phyloP scores from a whole-genome alignment of 1,140 invertebrate genomes.

The Pseudomyrmex sp. region DNA sequence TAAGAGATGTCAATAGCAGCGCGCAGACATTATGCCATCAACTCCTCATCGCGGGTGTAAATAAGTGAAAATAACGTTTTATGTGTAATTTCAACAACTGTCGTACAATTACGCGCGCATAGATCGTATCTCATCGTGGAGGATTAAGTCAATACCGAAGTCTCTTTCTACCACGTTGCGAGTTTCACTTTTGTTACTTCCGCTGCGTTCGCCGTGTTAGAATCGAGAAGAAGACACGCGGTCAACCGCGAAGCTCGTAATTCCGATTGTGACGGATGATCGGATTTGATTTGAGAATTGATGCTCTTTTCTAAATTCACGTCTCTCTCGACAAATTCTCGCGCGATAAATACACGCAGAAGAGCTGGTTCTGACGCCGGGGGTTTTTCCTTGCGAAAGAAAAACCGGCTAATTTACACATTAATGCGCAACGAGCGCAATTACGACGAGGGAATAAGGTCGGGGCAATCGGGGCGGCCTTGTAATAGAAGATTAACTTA shows the following conservation, averaged over 20 bases:
- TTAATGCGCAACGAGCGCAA: conserved; percentile 34
- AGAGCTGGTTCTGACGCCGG: neutral
- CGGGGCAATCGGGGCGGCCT: conserved; percentile 60
- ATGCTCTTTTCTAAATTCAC: neutral
- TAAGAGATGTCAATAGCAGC: neutral
- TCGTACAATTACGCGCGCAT: conserved; percentile 48
- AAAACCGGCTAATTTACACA: conserved; percentile 37
- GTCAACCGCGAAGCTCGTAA: conserved; percentile 27
- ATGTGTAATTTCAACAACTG: conserved; percentile 42
- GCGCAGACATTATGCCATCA: no score
- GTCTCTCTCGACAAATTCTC: neutral
- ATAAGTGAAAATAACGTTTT: conserved; percentile 52
- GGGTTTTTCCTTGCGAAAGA: conserved; percentile 3
- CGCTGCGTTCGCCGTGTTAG: conserved; percentile 27
- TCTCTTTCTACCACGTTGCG: neutral
- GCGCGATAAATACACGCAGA: neutral
- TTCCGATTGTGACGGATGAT: conserved; percentile 14
- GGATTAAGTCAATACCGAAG: conserved; percentile 47
- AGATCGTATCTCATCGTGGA: conserved; percentile 56
- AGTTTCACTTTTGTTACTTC: conserved; percentile 68
- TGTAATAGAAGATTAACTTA: conserved; percentile 73
- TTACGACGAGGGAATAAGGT: conserved; percentile 55
- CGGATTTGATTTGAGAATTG: conserved; percentile 10
- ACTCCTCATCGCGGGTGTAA: neutral
- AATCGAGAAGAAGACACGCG: conserved; percentile 32